These are phyloP conservation scores for Dinomys branickii DNA, from an alignment of 2,113 vertebrate species.

Conservation along the genomic window DNA sequence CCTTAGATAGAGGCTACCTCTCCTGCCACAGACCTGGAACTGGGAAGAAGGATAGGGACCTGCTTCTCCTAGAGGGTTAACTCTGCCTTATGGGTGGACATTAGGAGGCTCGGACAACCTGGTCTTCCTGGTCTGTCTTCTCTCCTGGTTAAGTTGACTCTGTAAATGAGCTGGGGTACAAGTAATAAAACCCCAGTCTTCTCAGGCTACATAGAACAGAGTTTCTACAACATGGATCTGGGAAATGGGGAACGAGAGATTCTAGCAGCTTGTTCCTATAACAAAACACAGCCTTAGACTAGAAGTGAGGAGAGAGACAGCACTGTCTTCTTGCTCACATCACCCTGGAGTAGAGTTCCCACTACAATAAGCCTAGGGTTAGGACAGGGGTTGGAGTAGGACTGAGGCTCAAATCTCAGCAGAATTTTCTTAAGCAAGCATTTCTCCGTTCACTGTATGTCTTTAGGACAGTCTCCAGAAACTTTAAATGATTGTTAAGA, in stretches of 20 bases:
- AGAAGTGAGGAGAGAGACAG: background rate
- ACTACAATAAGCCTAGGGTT: background rate
- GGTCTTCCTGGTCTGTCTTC: background rate
- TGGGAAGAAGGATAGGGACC: background rate
- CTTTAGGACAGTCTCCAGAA: slow-evolving; percentile 12
- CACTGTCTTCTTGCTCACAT: background rate
- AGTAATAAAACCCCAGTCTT: background rate
- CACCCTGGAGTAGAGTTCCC: background rate
- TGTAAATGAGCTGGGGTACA: background rate
- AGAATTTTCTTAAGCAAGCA: slow-evolving; percentile 15
- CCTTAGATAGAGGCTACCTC: background rate
- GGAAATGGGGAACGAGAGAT: background rate
- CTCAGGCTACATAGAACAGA: background rate
- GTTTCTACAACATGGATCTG: background rate
- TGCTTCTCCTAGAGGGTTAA: background rate
- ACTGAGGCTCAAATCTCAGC: background rate
- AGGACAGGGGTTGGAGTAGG: background rate
- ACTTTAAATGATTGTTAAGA: background rate
- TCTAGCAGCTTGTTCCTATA: background rate
- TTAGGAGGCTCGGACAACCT: background rate
- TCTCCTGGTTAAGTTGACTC: background rate
- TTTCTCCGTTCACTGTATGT: background rate
- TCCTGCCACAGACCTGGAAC: background rate
- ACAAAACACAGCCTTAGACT: background rate
- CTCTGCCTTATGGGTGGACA: background rate